Percentiles rank a stretch among this genome's conserved stretches.
phyloP scores from a whole-genome alignment of 1,140 invertebrate genomes.

The Sycophaga agraensis region DNA sequence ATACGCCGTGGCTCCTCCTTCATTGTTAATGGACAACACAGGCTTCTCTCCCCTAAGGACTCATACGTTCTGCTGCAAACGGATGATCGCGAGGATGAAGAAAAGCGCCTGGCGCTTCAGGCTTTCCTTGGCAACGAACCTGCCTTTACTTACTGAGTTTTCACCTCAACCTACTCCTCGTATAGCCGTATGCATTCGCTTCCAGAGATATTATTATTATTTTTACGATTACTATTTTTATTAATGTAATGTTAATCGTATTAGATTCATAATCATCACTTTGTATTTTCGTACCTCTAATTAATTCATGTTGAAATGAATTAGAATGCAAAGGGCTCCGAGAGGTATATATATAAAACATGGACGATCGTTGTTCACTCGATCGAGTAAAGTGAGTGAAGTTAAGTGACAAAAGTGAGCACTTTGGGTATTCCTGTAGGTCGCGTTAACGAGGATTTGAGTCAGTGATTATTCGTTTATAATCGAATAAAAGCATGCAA shows the following conservation, averaged over 20 bases:
- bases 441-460: no score
- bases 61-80: constrained; percentile 61
- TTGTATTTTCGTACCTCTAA: neutral
- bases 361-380: no score
- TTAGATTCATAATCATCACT: neutral
- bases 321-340: no score
- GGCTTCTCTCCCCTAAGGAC: constrained; percentile 63
- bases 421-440: no score
- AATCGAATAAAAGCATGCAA: no score
- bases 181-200: neutral
- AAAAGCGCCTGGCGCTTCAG: constrained; percentile 8
- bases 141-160: constrained; percentile 13
- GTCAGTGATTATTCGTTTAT: no score
- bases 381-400: no score
- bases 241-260: neutral
- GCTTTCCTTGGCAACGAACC: constrained; percentile 20
- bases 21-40: constrained; percentile 70
- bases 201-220: constrained; percentile 2
- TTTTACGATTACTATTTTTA: neutral
- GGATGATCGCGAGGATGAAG: constrained; percentile 39
- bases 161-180: neutral
- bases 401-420: no score
- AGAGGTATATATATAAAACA: no score
- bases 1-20: constrained; percentile 71
- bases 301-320: neutral